Conservation (phyloP, 1,140 invertebrate species). For the Drosophila lacertosa region DNA sequence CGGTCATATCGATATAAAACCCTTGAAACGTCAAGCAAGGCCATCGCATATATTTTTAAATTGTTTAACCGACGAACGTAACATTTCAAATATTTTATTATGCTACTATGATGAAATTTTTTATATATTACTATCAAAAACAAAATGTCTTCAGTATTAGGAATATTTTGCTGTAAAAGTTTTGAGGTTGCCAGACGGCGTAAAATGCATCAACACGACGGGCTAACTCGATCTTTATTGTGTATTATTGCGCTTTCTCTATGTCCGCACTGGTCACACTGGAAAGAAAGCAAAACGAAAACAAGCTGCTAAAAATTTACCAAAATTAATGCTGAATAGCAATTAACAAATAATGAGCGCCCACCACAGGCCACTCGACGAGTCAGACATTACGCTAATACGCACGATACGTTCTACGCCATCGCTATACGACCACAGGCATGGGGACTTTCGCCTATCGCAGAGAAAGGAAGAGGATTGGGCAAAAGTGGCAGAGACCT, state of each 20-base stretch:
- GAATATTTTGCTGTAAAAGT: too few species aligned
- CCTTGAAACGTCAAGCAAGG: conserved; percentile 21
- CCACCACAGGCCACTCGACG: conserved; percentile 69
- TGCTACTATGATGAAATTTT: too few species aligned
- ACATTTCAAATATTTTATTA: not conserved
- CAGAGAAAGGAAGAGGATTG: conserved; percentile 76
- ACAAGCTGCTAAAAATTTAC: conserved; percentile 26
- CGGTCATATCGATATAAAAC: conserved; percentile 48
- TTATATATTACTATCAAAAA: too few species aligned
- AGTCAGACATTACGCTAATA: conserved; percentile 67
- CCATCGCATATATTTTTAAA: conserved; percentile 7
- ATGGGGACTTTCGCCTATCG: conserved; percentile 67
- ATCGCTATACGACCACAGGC: conserved; percentile 65
- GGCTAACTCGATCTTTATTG: not conserved
- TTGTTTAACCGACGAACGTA: conserved; percentile 1
- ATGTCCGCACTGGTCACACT: conserved; percentile 18
- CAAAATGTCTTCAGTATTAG: too few species aligned
- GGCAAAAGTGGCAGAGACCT: conserved; percentile 57
- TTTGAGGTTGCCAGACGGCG: not conserved
- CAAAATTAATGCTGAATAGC: conserved; percentile 32
- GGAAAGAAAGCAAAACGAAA: conserved; percentile 47
- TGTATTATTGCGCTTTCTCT: not conserved
- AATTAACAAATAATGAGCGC: conserved; percentile 62
- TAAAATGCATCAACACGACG: not conserved
- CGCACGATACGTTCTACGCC: conserved; percentile 62